Evolutionary conservation across 2,888 invertebrate species (phyloP), one percentile per base, ranked within the genome.

Genomic region (Rhogogaster chlorosoma): DNA sequence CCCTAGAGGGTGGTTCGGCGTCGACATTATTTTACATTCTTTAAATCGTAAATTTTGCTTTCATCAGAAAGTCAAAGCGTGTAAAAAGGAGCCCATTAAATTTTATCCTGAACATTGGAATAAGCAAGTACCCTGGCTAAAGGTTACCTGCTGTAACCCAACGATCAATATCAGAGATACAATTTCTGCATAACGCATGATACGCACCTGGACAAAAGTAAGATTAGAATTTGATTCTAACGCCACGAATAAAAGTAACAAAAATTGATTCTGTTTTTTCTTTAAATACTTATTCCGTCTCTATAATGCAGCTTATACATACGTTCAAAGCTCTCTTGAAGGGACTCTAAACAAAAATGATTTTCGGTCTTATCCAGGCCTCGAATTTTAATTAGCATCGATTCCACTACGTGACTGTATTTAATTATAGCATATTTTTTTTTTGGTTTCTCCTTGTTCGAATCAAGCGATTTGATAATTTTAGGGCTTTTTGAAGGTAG

Each of bases 121-220:
- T 73, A 42, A 38, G 42, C 42, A 42, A 42, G 42, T 29, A 7
- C 10, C 12, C 42, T 38, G 22, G 67, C 67, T 29, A 67, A 67
- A 29, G 67, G 32, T 67, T 67, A 67, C 67, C 42, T 42, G 38
- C 73, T 38, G 38, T 42, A 29, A 38, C n/a, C 42, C 71, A 15
- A 42, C 10, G 73, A 73, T 73, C 73, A 42, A 73, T 73, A 73
- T 73, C 73, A 18, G 42, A 73, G 73, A 73, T n/a, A 73, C 22
- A 26, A 42, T 42, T 22, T 22, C 42, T 29, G n/a, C n/a, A 26
- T 38, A 38, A 73, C 15, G n/a, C 73, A 10, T 42, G 10, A 73
- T 26, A 67, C 10, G 18, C 18, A 67, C 67, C 22, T 67, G 18
- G 15, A 26, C 22, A 10, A n/a, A 32, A 32, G 32, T 42, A 45